Percentiles rank a stretch among this genome's conserved stretches.
These are phyloP conservation scores for Periophthalmus magnuspinnatus DNA, from an alignment of 2,797 vertebrate species.

Conservation along the genomic window DNA sequence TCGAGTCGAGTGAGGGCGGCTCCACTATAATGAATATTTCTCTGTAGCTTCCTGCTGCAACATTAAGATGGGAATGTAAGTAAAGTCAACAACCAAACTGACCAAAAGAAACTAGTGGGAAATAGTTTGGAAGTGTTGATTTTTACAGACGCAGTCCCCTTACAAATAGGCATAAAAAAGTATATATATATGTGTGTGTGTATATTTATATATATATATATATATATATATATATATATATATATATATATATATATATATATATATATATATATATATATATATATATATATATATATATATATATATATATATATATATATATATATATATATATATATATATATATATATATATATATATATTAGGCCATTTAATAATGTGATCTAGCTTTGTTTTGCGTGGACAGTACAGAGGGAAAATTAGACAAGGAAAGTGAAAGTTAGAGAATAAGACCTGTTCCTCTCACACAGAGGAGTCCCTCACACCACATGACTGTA, in stretches of 20 bases:
- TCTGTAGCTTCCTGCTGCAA: constrained; percentile 49
- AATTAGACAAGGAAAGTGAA: constrained; percentile 65
- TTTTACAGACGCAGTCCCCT: constrained; percentile 73
- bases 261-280: too few relatives aligned
- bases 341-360: constrained; percentile 70
- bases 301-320: constrained; percentile 67
- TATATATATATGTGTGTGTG: too few relatives aligned
- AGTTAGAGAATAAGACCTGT: constrained; percentile 68
- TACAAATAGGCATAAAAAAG: constrained; percentile 79
- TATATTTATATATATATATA: too few relatives aligned
- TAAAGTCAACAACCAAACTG: constrained; percentile 66
- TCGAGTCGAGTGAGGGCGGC: constrained; percentile 57
- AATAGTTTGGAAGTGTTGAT: constrained; percentile 67
- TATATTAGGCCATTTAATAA: constrained; percentile 72
- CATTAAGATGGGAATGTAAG: constrained; percentile 63
- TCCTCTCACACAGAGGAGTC: constrained; percentile 55
- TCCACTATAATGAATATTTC: constrained; percentile 40
- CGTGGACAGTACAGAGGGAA: constrained; percentile 62
- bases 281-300: too few relatives aligned
- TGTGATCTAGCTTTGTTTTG: constrained; percentile 67
- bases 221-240: too few relatives aligned
- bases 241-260: too few relatives aligned
- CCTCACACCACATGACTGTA: constrained; percentile 23
- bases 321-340: constrained; percentile 70
- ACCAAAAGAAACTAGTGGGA: constrained; percentile 63